phyloP scores from a whole-genome alignment of 1,140 invertebrate genomes.

The Oreohelix idahoensis region DNA sequence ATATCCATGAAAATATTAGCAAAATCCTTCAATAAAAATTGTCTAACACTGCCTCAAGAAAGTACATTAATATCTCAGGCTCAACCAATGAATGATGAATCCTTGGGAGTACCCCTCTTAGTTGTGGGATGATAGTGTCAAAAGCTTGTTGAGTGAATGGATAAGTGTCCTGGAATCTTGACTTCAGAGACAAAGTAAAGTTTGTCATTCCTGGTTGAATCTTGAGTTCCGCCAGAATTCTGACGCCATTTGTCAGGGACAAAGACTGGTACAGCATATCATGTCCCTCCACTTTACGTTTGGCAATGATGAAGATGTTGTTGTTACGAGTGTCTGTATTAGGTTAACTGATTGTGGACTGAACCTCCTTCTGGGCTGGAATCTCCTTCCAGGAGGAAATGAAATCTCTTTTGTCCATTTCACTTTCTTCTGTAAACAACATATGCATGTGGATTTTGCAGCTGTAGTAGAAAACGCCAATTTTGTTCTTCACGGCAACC shows the following conservation, averaged over 20 bases:
- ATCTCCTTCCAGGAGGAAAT: conserved; percentile 99
- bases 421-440: conserved; percentile 95
- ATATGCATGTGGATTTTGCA: conserved; percentile 93
- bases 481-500: conserved; percentile 99
- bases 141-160: conserved; percentile 92
- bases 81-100: no score
- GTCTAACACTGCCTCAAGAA: no score
- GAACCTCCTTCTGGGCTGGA: conserved; percentile 97
- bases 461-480: conserved; percentile 98
- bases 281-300: conserved; percentile 97
- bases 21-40: no score
- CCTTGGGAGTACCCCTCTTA: conserved; percentile 64
- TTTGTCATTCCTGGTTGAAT: conserved; percentile 92
- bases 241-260: conserved; percentile 97
- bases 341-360: conserved; percentile 80
- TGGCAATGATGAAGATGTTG: conserved; percentile 99
- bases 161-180: conserved; percentile 92
- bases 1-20: no score
- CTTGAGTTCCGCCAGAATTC: conserved; percentile 97
- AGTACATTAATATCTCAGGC: no score
- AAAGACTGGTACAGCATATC: conserved; percentile 99
- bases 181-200: conserved; percentile 91
- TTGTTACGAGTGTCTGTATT: conserved; percentile 85
- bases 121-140: conserved; percentile 88
- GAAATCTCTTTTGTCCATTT: conserved; percentile 98